Evolutionary conservation across 1,140 invertebrate species (phyloP), one percentile per base, ranked within the genome.

Genomic region (Aphelenchoides besseyi): DNA sequence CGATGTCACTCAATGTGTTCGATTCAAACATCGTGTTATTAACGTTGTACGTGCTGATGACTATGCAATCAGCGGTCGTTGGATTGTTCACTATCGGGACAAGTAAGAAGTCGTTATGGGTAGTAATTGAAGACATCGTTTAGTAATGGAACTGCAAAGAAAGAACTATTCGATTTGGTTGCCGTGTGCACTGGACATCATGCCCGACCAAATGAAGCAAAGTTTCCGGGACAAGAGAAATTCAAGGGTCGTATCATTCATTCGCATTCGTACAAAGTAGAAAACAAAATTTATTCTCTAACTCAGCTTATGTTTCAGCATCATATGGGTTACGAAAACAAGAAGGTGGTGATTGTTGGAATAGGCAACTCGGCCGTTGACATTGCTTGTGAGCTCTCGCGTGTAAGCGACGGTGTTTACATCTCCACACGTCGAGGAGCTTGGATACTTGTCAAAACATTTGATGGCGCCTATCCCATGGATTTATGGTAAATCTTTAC

Each of bases 321-420:
- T 54, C 72, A 69, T 5, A 64, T 62, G 18, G 79, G 79, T 5
- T 86, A 81, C 69, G 83, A 85, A 16, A 82, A 85, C 36, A 84
- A 86, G 68, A 79, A 73, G 3, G 84, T 85, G 23, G 74, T 87
- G 2, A 84, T 87, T 32, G 79, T 88, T 26, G 88, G 88, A 23
- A 82, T 88, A 33, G 88, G 88, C 3, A 88, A 88, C 75, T 88
- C 88, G 1, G 88, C 84, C 12, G 86, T 79, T 2, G 88, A 88
- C 74, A 85, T 87, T 28, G 88, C 87, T n/a, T 85, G 86, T 2
- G 88, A 88, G 69, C 63, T 88, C 2, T 84, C 82, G 53, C 80
- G 81, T 37, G 79, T 86, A 5, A 79, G 86, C 8, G 80, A 84
- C 37, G 23, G 81, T 80, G 85, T 87, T 1, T 87, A 85, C 62